These are phyloP conservation scores for Sorex araneus DNA, from an alignment of 2,113 vertebrate genomes.

Conservation along the genomic window DNA sequence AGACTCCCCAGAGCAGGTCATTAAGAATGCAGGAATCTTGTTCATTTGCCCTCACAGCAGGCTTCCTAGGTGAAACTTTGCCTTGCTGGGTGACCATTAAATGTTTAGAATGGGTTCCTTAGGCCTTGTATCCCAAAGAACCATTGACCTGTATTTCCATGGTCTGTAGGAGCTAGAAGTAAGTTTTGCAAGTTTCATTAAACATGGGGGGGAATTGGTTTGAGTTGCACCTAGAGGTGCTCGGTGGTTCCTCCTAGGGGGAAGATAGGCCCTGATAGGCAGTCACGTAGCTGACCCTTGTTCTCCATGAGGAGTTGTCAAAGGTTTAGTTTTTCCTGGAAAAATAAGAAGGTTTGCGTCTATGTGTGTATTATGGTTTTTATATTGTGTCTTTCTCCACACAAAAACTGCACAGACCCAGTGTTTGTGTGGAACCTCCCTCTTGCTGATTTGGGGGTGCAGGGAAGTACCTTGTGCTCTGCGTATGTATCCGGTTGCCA, in stretches of 20 bases:
- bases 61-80: conserved; percentile 72
- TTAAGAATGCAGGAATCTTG: conserved; percentile 84
- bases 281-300: background rate
- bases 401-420: no score
- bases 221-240: no score
- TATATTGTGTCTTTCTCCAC: background rate
- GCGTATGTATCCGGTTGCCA: background rate
- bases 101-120: conserved; percentile 72
- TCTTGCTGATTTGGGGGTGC: background rate
- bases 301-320: background rate
- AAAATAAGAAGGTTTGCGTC: background rate
- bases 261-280: no score
- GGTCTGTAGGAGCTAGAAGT: background rate
- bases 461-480: background rate
- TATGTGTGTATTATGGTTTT: background rate
- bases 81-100: conserved; percentile 57
- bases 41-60: conserved; percentile 88
- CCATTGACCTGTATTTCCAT: background rate
- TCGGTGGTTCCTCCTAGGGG: no score
- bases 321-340: background rate
- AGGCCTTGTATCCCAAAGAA: conserved; percentile 17
- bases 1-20: conserved; percentile 78
- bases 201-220: no score
- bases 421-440: no score
- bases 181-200: background rate